Conservation (phyloP, 2,113 vertebrate species). For the Petromus typicus region DNA sequence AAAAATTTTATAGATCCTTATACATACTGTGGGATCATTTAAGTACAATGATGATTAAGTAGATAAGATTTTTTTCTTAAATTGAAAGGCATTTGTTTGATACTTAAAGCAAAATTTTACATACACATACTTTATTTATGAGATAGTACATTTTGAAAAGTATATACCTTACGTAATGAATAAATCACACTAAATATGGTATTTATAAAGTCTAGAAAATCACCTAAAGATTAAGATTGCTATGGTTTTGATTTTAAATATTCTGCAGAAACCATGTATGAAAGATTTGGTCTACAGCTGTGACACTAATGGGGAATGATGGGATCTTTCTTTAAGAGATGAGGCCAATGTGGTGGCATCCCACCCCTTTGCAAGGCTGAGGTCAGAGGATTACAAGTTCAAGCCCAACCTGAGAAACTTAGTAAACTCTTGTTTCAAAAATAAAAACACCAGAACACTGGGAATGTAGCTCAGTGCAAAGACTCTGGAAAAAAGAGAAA, state of each 20-base stretch:
- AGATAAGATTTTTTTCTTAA: neutral
- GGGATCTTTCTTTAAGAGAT: neutral
- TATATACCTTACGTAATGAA: neutral
- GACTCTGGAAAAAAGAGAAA: neutral
- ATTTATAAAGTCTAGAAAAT: neutral
- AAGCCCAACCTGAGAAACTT: neutral
- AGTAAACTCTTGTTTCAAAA: neutral
- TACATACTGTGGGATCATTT: neutral
- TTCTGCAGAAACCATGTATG: neutral
- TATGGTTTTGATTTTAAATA: neutral
- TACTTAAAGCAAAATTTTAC: neutral
- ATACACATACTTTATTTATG: neutral
- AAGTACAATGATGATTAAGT: neutral
- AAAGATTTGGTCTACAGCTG: neutral
- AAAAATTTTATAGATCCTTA: neutral
- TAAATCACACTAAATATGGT: neutral
- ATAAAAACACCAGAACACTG: neutral
- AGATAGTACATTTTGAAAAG: neutral
- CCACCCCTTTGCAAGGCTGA: neutral
- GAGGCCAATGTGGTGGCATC: too few relatives aligned
- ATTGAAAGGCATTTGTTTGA: neutral
- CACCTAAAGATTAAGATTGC: neutral
- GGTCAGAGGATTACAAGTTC: neutral
- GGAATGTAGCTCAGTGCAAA: neutral
- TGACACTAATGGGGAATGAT: neutral